These are phyloP conservation scores for Phyllostomus discolor DNA, from an alignment of 2,113 vertebrate species.

Conservation along the genomic window DNA sequence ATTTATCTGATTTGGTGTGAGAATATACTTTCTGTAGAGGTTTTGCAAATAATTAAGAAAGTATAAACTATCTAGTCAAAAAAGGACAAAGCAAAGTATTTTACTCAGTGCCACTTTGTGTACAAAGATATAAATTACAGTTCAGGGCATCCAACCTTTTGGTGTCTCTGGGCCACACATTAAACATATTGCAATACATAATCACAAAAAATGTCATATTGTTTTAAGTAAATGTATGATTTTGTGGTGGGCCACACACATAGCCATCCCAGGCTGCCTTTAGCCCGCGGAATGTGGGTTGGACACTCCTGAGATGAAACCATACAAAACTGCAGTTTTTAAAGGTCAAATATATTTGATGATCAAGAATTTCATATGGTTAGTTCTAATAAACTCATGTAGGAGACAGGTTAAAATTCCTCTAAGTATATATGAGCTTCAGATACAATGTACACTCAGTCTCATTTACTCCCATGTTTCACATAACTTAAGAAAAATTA, in stretches of 20 bases:
- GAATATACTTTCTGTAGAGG: background rate
- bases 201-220: too few relatives aligned
- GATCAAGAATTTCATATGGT: background rate
- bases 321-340: background rate
- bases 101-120: background rate
- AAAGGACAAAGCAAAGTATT: background rate
- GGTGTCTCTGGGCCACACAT: too few relatives aligned
- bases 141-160: too few relatives aligned
- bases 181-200: too few relatives aligned
- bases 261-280: too few relatives aligned
- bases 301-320: background rate
- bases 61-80: background rate
- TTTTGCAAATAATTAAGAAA: background rate
- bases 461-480: background rate
- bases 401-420: background rate
- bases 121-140: background rate
- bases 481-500: background rate
- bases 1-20: background rate
- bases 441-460: background rate
- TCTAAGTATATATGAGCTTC: background rate
- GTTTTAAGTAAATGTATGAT: too few relatives aligned
- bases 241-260: too few relatives aligned
- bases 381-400: background rate
- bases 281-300: too few relatives aligned
- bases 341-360: background rate